Evolutionary conservation across 2,797 vertebrate genomes (phyloP), one percentile per base, ranked within the genome.

Genomic region (Molossus alvarezi): DNA sequence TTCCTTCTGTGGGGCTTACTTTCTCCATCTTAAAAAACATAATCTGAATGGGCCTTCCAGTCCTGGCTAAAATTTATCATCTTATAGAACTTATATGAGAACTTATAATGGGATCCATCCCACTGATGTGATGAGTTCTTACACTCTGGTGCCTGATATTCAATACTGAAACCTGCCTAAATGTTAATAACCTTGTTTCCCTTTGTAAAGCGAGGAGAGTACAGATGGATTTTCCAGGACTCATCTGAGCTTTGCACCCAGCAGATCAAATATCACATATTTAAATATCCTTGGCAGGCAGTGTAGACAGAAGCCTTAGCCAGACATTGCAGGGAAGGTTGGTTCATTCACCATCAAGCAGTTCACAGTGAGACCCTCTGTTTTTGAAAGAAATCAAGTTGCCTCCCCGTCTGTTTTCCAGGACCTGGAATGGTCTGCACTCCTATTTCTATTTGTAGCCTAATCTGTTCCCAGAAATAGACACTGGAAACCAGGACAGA

Each of bases 221-320:
- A 88, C 97, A 97, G 96, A 97, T 97, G 97, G 97, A 65, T 97
- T 95, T 91, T 71, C 53, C 69, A 94, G 92, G 72, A 57, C 94
- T 86, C 94, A 93, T 94, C 83, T 97, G 96, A 97, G 95, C 92
- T 95, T 95, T 97, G 95, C 97, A 97, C 95, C 91, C 86, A 96
- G 86, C n/a, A 96, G 97, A 95, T 95, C 89, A 95, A 90, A 95
- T 96, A 97, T 97, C 96, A 96, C 97, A 97, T 95, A 90, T 97
- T 95, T 95, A 97, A 97, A 97, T 97, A 95, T 97, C 96, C 96
- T 97, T 98, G 97, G 97, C 97, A 95, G 55, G 84, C 6, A 5
- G 65, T 72, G 64, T 86, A 92, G 95, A 91, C 86, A 93, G 92
- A 95, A 97, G 45, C 67, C 83, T 67, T 89, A 81, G 92, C 96